A percentile compares a stretch with the other conserved stretches of the same genome.
phyloP scores from a whole-genome alignment of 2,113 vertebrate genomes.

The Capreolus pygargus region DNA sequence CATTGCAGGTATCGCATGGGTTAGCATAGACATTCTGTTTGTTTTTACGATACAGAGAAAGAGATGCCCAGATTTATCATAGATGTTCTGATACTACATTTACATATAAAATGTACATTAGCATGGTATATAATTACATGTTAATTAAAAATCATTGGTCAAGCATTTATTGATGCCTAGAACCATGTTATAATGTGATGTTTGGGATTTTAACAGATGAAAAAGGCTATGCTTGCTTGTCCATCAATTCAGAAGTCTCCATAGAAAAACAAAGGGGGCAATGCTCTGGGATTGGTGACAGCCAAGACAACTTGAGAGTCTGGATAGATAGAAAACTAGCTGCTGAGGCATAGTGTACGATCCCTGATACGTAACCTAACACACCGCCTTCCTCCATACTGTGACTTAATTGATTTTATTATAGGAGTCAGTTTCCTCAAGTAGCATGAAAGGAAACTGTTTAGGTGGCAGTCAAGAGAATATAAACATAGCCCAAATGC shows the following conservation, averaged over 20 bases:
- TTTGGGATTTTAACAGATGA: neutral
- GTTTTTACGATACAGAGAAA: conserved; percentile 9
- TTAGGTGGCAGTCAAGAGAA: neutral
- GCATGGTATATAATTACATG: neutral
- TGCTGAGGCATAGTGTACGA: neutral
- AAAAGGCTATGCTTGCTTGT: neutral
- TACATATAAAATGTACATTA: neutral
- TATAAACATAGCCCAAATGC: neutral
- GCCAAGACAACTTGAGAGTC: neutral
- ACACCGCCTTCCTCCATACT: neutral
- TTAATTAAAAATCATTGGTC: neutral
- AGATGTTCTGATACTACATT: neutral
- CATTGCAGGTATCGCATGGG: neutral
- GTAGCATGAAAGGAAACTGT: neutral
- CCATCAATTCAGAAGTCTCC: neutral
- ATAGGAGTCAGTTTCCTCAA: neutral
- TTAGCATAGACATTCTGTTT: conserved; percentile 19
- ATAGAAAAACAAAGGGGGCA: neutral
- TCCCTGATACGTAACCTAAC: neutral
- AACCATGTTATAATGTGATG: neutral
- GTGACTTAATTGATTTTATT: neutral
- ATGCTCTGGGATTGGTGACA: neutral
- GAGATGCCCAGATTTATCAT: neutral
- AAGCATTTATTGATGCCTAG: neutral
- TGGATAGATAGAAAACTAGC: neutral